Conservation (phyloP, 2,113 vertebrate genomes). For the Eolophus roseicapilla region DNA sequence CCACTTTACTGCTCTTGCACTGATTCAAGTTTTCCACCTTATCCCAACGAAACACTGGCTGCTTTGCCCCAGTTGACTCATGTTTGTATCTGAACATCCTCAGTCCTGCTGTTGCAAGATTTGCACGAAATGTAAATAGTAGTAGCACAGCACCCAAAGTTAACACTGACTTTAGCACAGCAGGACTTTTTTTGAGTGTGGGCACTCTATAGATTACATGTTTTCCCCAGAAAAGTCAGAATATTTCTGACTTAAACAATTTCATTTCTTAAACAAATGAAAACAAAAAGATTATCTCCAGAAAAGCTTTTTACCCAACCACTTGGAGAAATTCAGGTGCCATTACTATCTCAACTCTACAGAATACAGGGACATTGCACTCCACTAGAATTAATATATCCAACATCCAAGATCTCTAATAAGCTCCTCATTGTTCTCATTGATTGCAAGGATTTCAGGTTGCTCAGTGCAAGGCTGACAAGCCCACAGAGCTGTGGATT, state of each 20-base stretch:
- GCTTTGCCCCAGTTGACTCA: neutral
- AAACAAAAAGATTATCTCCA: neutral
- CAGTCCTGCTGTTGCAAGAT: neutral
- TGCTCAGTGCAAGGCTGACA: neutral
- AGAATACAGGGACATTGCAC: neutral
- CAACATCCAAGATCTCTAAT: neutral
- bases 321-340: neutral
- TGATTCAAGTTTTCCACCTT: neutral
- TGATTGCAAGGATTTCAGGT: neutral
- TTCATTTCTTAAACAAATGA: neutral
- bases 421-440: neutral
- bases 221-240: neutral
- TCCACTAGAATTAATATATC: neutral
- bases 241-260: neutral
- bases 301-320: neutral
- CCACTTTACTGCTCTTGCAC: neutral
- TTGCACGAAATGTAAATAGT: neutral
- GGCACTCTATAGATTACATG: neutral
- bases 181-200: neutral
- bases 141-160: neutral
- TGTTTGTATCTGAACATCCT: neutral
- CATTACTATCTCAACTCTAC: neutral
- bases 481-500: neutral
- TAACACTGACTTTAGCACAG: neutral
- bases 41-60: neutral